A percentile compares a stretch with the other conserved stretches of the same genome.
These are phyloP conservation scores for Myxocyprinus asiaticus DNA, from an alignment of 2,113 vertebrate genomes.

Conservation along the genomic window DNA sequence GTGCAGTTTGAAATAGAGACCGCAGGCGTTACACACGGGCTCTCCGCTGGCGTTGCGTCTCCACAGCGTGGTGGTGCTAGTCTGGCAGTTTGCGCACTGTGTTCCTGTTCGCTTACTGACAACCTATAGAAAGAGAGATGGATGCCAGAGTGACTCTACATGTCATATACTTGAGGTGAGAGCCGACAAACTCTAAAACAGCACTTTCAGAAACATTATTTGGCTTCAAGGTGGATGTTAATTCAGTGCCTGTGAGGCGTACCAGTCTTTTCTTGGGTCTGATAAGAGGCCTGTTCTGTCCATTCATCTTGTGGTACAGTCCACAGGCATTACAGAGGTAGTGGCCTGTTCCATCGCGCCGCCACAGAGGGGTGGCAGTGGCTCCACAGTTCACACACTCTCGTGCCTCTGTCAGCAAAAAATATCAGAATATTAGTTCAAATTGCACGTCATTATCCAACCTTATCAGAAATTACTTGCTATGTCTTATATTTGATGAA, in stretches of 20 bases:
- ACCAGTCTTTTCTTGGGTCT: slow-evolving; percentile 82
- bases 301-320: slow-evolving; percentile 81
- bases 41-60: slow-evolving; percentile 79
- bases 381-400: slow-evolving; percentile 83
- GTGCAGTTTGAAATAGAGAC: slow-evolving; percentile 85
- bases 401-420: slow-evolving; percentile 71
- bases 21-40: slow-evolving; percentile 84
- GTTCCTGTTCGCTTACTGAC: slow-evolving; percentile 76
- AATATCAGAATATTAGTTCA: neutral
- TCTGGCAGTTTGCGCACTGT: slow-evolving; percentile 83
- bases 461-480: neutral
- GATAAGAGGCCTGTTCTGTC: slow-evolving; percentile 82
- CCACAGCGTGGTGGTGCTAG: slow-evolving; percentile 82
- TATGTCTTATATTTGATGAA: too few relatives aligned
- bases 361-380: slow-evolving; percentile 81
- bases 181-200: neutral
- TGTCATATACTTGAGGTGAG: too few relatives aligned
- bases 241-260: slow-evolving; percentile 27
- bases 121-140: slow-evolving; percentile 61
- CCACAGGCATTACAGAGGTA: slow-evolving; percentile 85
- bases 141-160: neutral
- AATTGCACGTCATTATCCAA: too few relatives aligned
- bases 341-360: slow-evolving; percentile 77
- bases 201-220: neutral
- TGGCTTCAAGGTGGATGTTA: neutral